These are phyloP conservation scores for Malurus alboscapulatus DNA, from an alignment of 2,113 vertebrate species.

Conservation along the genomic window DNA sequence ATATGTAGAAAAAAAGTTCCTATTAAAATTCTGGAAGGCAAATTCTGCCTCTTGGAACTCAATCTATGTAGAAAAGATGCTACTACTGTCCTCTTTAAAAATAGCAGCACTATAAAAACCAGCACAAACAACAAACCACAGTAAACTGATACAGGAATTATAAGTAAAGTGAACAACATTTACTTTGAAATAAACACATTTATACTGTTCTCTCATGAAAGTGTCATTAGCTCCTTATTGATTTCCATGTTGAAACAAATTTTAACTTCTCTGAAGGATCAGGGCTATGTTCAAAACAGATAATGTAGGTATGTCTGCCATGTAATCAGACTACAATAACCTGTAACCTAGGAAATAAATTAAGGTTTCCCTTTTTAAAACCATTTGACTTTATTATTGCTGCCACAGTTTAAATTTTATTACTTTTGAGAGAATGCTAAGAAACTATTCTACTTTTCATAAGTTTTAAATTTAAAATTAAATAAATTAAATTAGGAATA, in stretches of 20 bases:
- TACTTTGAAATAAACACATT: not conserved
- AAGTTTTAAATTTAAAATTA: not conserved
- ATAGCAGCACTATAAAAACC: not conserved
- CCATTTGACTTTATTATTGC: not conserved
- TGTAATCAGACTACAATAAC: not conserved
- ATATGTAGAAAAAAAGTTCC: not conserved
- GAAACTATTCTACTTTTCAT: not conserved
- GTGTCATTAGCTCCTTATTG: not conserved
- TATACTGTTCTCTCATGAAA: not conserved
- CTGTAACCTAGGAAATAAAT: not conserved
- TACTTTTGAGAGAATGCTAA: not conserved
- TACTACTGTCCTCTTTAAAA: not conserved
- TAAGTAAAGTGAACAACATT: not conserved
- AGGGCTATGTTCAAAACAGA: not conserved
- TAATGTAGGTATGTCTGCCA: not conserved
- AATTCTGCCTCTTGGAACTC: not conserved
- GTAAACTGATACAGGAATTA: not conserved
- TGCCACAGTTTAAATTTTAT: not conserved
- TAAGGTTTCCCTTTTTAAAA: not conserved
- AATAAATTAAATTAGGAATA: not conserved
- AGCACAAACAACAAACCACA: not conserved
- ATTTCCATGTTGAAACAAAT: not conserved
- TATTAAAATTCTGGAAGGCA: conserved; percentile 26
- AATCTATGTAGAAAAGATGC: not conserved
- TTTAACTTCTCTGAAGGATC: not conserved